phyloP scores from a whole-genome alignment of 2,113 vertebrate genomes.

The Paradoxurus hermaphroditus region DNA sequence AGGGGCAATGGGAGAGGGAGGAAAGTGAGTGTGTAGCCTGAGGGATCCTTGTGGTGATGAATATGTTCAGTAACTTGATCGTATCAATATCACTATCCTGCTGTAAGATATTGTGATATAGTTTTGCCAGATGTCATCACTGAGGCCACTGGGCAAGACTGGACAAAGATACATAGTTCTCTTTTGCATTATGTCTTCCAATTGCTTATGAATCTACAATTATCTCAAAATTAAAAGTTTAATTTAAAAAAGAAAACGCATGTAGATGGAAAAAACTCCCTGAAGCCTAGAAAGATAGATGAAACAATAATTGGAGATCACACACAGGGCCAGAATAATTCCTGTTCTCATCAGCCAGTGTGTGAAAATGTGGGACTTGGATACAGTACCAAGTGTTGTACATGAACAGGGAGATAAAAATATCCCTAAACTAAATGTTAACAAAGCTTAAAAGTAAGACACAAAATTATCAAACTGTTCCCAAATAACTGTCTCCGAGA shows the following conservation, averaged over 20 bases:
- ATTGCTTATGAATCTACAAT: background rate
- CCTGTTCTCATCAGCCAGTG: background rate
- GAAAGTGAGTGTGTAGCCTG: background rate
- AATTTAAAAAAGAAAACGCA: background rate
- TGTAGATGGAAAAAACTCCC: background rate
- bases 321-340: background rate
- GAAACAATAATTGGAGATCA: background rate
- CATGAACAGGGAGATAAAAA: background rate
- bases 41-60: background rate
- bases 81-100: background rate
- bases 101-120: background rate
- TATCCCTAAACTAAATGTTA: background rate
- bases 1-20: background rate
- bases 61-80: background rate
- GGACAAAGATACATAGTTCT: background rate
- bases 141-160: background rate
- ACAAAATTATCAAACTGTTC: background rate
- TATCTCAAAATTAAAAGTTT: slow-evolving; percentile 25
- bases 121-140: background rate
- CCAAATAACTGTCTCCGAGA: background rate
- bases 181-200: background rate
- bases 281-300: background rate
- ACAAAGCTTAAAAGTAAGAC: background rate
- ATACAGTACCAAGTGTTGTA: background rate
- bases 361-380: background rate